Evolutionary conservation across 1,140 invertebrate species (phyloP), one percentile per base, ranked within the genome.

Genomic region (Drosophila nebulosa): DNA sequence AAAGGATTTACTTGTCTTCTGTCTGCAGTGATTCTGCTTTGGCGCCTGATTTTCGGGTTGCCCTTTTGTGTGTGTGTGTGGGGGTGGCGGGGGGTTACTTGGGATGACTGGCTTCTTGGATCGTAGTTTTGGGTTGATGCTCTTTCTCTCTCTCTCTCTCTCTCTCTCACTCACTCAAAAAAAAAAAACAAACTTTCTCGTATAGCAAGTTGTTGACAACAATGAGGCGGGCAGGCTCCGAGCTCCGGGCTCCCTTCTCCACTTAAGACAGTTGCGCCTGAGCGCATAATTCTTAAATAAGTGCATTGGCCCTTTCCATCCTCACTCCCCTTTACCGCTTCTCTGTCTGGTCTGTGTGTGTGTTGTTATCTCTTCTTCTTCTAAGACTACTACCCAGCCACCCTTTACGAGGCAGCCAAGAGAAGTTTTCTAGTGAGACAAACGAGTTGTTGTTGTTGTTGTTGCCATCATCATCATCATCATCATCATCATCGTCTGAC

Each of bases 211-310:
- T 79, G 79, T 79, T 85, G 80, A 80, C 81, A 86, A 77, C 81
- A 51, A 57, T 46, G 16, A 81, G 59, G 62, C 63, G 58, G 77
- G 64, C 64, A n/a, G n/a, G n/a, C n/a, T n/a, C n/a, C n/a, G n/a
- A n/a, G n/a, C n/a, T n/a, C n/a, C n/a, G n/a, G n/a, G n/a, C n/a
- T n/a, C n/a, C n/a, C n/a, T n/a, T n/a, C n/a, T 55, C 32, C 64
- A 56, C 57, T 58, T 58, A 21, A 35, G 22, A 39, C 36, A 84
- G 71, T 84, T 84, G 64, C 79, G 73, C 64, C 73, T 63, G 62
- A 56, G 59, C 73, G 79, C 81, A 85, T 85, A 80, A 85, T 85
- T 85, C 75, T 78, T 74, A 80, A 85, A 80, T 81, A 86, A 80
- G 81, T 80, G 73, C 57, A 64, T 46, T 14, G 39, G 32, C 27